Conservation (phyloP, 2,888 invertebrate genomes). For the Ecdyonurus torrentis region DNA sequence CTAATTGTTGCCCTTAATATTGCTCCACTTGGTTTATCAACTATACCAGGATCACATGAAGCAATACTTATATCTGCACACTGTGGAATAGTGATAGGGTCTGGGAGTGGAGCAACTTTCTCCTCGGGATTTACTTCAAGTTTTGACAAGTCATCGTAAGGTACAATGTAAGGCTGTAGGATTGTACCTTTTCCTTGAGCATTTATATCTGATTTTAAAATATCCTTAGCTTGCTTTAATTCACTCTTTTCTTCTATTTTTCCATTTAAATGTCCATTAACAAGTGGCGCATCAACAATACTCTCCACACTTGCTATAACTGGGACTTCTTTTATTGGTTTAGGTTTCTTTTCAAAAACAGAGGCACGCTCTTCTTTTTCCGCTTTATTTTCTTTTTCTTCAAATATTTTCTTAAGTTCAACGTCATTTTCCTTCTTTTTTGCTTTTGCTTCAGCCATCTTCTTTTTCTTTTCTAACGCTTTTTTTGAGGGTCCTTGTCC, state of each 20-base stretch:
- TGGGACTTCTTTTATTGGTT: conserved; percentile 24
- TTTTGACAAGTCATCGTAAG: neutral
- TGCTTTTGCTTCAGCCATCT: conserved; percentile 39
- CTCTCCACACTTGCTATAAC: too few relatives aligned
- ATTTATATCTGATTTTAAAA: neutral
- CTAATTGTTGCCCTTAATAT: neutral
- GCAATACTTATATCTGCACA: neutral
- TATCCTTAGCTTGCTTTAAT: neutral
- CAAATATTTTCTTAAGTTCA: conserved; percentile 24
- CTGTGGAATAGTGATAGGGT: neutral
- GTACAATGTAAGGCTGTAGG: neutral
- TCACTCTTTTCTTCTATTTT: neutral
- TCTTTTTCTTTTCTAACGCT: conserved; percentile 63
- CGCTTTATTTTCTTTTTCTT: conserved; percentile 9
- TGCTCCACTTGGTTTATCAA: neutral
- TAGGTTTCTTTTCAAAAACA: neutral
- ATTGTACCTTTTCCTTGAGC: too few relatives aligned
- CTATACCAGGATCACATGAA: neutral
- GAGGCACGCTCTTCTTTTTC: conserved; percentile 10
- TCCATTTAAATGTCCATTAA: neutral
- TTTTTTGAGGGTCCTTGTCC: conserved; percentile 46
- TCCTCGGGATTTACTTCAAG: neutral
- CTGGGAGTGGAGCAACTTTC: neutral
- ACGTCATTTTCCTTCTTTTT: conserved; percentile 30
- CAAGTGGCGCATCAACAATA: too few relatives aligned